Percentiles rank a stretch among this genome's conserved stretches.
phyloP scores from a whole-genome alignment of 2,113 vertebrate species.

The Polypterus bichir region DNA sequence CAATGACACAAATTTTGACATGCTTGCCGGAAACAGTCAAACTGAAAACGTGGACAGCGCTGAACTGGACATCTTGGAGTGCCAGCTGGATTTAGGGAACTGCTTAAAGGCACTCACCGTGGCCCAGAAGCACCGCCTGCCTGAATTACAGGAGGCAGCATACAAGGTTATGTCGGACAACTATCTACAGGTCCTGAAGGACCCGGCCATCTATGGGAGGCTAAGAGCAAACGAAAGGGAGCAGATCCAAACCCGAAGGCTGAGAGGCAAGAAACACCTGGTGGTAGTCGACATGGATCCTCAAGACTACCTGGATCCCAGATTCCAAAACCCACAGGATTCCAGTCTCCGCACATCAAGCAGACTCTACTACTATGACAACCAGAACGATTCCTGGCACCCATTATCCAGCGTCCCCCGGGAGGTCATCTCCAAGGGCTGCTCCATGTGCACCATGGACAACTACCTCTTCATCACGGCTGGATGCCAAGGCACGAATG shows the following conservation, averaged over 20 bases:
- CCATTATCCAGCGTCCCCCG: slow-evolving; percentile 52
- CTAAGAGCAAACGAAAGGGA: slow-evolving; percentile 67
- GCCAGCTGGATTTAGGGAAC: slow-evolving; percentile 70
- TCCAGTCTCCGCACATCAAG: slow-evolving; percentile 34
- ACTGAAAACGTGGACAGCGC: slow-evolving; percentile 26
- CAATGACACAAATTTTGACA: slow-evolving; percentile 20
- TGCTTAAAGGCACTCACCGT: slow-evolving; percentile 57
- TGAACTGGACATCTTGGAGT: slow-evolving; percentile 32
- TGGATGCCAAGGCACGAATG: slow-evolving; percentile 50
- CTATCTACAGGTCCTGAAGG: slow-evolving; percentile 74
- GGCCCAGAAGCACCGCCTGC: slow-evolving; percentile 57
- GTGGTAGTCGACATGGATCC: slow-evolving; percentile 60
- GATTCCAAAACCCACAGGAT: slow-evolving; percentile 5
- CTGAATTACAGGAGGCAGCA: slow-evolving; percentile 46
- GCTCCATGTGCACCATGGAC: slow-evolving; percentile 73
- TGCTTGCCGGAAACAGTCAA: slow-evolving; percentile 21
- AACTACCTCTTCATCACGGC: slow-evolving; percentile 86
- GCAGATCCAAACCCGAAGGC: slow-evolving; percentile 54
- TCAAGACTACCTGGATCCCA: slow-evolving; percentile 32
- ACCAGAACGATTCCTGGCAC: slow-evolving; percentile 56
- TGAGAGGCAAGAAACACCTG: slow-evolving; percentile 47
- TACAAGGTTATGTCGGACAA: slow-evolving; percentile 78
- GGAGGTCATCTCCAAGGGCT: slow-evolving; percentile 64
- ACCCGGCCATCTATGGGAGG: slow-evolving; percentile 50
- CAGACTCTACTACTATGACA: slow-evolving; percentile 68